Evolutionary conservation across 2,797 vertebrate genomes (phyloP), one percentile per base, ranked within the genome.

Genomic region (Agapornis canus): DNA sequence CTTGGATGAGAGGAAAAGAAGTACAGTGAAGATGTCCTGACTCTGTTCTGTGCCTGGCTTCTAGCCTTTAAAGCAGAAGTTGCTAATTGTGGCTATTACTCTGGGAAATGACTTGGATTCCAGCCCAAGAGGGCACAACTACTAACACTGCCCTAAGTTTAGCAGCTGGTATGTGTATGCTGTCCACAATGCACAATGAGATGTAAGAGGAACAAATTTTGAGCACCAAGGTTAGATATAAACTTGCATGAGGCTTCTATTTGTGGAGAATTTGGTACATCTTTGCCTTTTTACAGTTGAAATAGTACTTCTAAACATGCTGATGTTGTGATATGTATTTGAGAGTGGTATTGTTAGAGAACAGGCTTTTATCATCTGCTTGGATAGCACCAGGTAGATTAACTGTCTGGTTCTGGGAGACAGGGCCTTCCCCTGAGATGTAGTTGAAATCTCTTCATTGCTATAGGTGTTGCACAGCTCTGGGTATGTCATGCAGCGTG

Each of bases 181-280:
- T 35, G 12, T 35, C 22, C 9, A 6, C 16, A 23, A 0, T 3
- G 39, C 27, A 8, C n/a, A 39, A 4, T 1, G 47, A 35, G 18
- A 45, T 66, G 4, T 4, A 31, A 52, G 68, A 1, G 13, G 15
- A 61, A 19, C 1, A 9, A 56, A 39, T 3, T 7, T 56, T 6
- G 10, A 27, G 27, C 32, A 3, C 7, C 0, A 0, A 5, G 3
- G 13, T 68, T 19, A 16, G 26, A 35, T 40, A 19, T 25, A 22
- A 43, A 22, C 27, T 31, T 2, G 2, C 2, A 1, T 13, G 31
- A 42, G 42, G 23, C 6, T 56, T 69, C 52, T 11, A 2, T 11
- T 81, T 42, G 18, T 10, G 13, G 13, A 32, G 9, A 61, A 11
- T 10, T 32, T 1, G 17, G 29, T 70, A 18, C 3, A 2, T 31